Conservation (phyloP, 1,140 invertebrate genomes). For the Caligus rogercresseyi region DNA sequence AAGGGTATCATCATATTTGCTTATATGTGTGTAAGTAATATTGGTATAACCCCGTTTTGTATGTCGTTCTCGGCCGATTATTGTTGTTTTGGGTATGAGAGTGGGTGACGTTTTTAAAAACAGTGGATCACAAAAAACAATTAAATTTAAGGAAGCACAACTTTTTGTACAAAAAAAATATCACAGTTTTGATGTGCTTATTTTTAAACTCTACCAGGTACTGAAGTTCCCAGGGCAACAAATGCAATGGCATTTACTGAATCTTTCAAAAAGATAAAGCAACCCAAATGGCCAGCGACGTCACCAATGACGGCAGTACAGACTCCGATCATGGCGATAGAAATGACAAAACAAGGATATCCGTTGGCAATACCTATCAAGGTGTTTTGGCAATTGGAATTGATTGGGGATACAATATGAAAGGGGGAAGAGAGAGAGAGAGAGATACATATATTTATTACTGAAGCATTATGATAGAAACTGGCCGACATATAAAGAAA, state of each 20-base stretch:
- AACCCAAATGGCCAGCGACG: conserved; percentile 87
- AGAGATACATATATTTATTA: not conserved
- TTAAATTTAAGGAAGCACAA: too few relatives aligned
- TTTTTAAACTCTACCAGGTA: conserved; percentile 53
- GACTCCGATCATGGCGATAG: conserved; percentile 79
- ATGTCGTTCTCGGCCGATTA: too few relatives aligned
- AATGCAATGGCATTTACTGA: conserved; percentile 90
- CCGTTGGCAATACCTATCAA: conserved; percentile 55
- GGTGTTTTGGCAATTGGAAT: conserved; percentile 23
- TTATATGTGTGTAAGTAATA: too few relatives aligned
- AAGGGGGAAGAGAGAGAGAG: not conserved
- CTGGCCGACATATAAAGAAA: not conserved
- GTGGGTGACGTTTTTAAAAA: too few relatives aligned
- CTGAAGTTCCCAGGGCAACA: conserved; percentile 84
- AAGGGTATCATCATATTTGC: too few relatives aligned
- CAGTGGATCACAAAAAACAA: too few relatives aligned
- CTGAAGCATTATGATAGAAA: not conserved
- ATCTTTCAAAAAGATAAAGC: conserved; percentile 87
- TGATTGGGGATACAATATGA: not conserved
- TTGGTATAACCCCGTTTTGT: too few relatives aligned
- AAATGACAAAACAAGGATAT: conserved; percentile 79
- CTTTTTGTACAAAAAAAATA: not conserved
- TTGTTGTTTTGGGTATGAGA: too few relatives aligned
- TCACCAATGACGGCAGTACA: conserved; percentile 92
- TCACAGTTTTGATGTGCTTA: not conserved